Percentiles rank a stretch among this genome's conserved stretches.
Conservation (phyloP, 64 coral and sea anemone genomes). For the Trachythela sp. region DNA sequence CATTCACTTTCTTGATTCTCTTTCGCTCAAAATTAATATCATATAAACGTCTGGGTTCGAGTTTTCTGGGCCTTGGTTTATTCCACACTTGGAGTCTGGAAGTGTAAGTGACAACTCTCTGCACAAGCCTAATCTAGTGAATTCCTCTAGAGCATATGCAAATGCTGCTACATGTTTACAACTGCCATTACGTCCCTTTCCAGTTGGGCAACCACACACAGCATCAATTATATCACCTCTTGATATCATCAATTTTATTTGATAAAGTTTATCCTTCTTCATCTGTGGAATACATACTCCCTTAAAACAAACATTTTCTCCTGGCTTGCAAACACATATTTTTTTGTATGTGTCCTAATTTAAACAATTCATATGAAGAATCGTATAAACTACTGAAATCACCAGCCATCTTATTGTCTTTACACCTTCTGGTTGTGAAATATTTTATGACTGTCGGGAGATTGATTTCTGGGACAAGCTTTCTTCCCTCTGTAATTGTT, state of each 20-base stretch:
- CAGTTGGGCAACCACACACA: neutral
- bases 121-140: neutral
- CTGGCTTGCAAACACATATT: neutral
- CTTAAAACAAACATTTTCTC: too few relatives aligned
- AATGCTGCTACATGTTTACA: neutral
- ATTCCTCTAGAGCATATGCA: neutral
- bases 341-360: neutral
- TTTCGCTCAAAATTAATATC: too few relatives aligned
- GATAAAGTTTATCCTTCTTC: too few relatives aligned
- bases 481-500: too few relatives aligned
- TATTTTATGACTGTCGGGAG: too few relatives aligned
- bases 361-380: neutral
- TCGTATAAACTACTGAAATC: slow-evolving; percentile 15
- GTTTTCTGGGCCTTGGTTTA: neutral
- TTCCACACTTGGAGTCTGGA: neutral
- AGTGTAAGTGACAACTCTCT: neutral
- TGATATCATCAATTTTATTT: neutral
- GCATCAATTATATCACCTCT: neutral
- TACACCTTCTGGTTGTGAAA: slow-evolving; percentile 8
- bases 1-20: too few relatives aligned
- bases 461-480: too few relatives aligned
- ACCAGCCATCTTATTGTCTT: neutral
- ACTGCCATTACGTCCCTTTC: too few relatives aligned
- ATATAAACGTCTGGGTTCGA: too few relatives aligned
- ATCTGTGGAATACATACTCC: too few relatives aligned